Base-by-base conservation (phyloP, 2,888 invertebrate genomes). In the Agapetus fuscipes region DNA sequence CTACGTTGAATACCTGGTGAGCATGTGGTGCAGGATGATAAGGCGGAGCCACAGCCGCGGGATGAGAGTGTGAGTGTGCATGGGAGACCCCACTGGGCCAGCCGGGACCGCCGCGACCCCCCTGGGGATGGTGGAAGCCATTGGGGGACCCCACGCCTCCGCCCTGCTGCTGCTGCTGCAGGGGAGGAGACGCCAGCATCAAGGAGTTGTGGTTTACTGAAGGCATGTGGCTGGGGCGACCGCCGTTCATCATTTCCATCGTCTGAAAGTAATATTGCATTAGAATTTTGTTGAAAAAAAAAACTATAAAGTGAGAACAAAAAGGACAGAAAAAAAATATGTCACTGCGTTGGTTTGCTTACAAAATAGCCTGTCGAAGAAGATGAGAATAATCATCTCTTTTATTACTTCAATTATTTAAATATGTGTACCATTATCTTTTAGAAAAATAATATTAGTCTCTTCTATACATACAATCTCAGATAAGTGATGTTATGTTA, bases 1-100 rank as follows among this genome's bases (percentile, higher is more conserved):
- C n/a, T n/a, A n/a, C n/a, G n/a, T n/a, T n/a, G n/a, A 4, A 30
- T 28, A 43, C 43, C 31, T 43, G 43, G 12, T 43, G 43, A 3
- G 43, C 29, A 35, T 43, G 43, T 16, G 43, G 39, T 4, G 38
- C 39, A 9, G 39, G 30, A 25, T 43, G 38, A 34, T 41, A 41
- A 3, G 41, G 37, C 7, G 43, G 34, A 26, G 39, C 38, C 17
- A 20, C 30, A 6, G 43, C 17, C n/a, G 34, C 43, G 10, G 43
- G 39, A 28, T 43, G 43, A 7, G 38, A 39, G 31, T 43, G 43
- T 16, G 34, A 34, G 34, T 43, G 43, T 3, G 43, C 25, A 9
- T 43, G 43, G 3, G 34, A 30, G 11, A 31, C 41, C 7, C 31
- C 35, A 9, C 35, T 36, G 12, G 11, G 15, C 38, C 35, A 30